Evolutionary conservation across 35 echinoderm and acorn worm species (phyloP).

Genomic region (Amphiura filiformis): DNA sequence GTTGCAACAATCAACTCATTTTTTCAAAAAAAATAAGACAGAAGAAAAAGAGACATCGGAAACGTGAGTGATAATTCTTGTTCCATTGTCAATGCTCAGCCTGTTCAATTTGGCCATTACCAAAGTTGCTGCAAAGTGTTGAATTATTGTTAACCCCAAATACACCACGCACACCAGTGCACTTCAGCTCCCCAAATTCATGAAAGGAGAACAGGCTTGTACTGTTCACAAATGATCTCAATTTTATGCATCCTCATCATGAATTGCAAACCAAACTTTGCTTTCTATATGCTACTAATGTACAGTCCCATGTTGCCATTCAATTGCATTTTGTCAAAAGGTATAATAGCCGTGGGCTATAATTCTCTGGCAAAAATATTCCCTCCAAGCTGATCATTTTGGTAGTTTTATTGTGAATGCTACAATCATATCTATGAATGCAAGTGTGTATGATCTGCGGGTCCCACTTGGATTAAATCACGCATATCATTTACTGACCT

Average conservation of each 20-base stretch:
- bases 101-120: neutral
- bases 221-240: neutral
- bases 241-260: neutral
- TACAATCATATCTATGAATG: neutral
- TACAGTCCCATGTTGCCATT: neutral
- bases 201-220: neutral
- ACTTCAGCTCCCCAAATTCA: neutral
- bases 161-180: neutral
- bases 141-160: neutral
- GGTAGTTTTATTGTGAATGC: neutral
- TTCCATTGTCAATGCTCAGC: neutral
- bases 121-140: neutral
- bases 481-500: neutral
- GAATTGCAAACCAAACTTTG: neutral
- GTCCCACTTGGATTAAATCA: neutral
- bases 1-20: neutral
- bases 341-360: neutral
- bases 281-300: neutral
- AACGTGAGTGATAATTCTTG: neutral
- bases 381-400: neutral
- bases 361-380: slow-evolving; percentile 1
- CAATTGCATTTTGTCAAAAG: neutral
- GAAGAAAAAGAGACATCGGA: neutral
- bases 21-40: neutral
- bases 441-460: neutral